Evolutionary conservation across 2,113 vertebrate genomes (phyloP), one percentile per base, ranked within the genome.

Genomic region (Gopherus flavomarginatus): DNA sequence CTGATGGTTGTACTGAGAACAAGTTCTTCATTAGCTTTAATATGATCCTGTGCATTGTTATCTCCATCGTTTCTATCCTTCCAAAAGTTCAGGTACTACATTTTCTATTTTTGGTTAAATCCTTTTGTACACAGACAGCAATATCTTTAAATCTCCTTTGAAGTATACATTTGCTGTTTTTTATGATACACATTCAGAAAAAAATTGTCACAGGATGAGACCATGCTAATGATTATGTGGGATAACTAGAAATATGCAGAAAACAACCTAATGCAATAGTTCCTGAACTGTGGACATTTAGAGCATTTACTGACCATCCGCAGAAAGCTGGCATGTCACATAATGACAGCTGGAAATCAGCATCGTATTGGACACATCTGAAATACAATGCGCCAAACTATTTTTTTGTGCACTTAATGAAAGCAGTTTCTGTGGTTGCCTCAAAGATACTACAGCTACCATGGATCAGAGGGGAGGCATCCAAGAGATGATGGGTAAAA

Each of bases 21-120:
- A 99, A 99, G 96, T 98, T 99, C 98, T 99, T 99, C 98, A 99
- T 99, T 96, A 99, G 98, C 93, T 97, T 99, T 94, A 99, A 99
- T 94, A 94, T 99, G 97, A 84, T 99, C 54, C 94, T 99, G 44
- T 99, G 99, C 87, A 13, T 99, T 49, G 92, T 81, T 56, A 98
- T 98, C 56, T 99, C 99, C 24, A 9, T 99, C 22, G 27, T 99
- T 89, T 99, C 99, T 6, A 91, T 99, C 77, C 98, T 98, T 90
- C 98, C 97, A 8, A 99, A 98, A 98, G 98, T 99, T 54, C 99
- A 99, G 99, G 99, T 99, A 98, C 59, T 90, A 26, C 29, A 90
- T 96, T 96, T n/a, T 29, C 29, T 29, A 42, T 59, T 26, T 72
- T 90, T 6, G 79, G 3, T 8, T 91, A 2, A 78, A 92, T 49